Base-by-base conservation (phyloP, 2,888 invertebrate genomes). In the Pterostichus madidus region DNA sequence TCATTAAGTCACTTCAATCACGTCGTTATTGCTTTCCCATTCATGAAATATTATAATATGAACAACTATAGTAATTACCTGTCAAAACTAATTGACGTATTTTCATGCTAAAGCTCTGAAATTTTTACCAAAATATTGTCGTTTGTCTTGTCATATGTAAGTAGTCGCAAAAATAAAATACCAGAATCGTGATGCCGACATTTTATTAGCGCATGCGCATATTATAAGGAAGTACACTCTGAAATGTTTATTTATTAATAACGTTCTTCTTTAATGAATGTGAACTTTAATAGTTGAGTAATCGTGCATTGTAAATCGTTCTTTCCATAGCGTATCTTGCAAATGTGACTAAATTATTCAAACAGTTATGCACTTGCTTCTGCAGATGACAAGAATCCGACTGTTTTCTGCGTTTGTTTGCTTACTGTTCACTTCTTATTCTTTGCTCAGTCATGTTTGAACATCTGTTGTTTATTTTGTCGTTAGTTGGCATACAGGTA, bases 121-220 rank as follows among this genome's bases (percentile, higher is more conserved):
- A 31, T 49, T 11, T 59, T 59, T 24, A 11, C 7, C 31, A 11
- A 59, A 59, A 24, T 15, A 59, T 59, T 59, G 59, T 59, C 59
- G 17, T 73, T 46, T 44, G 46, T 73, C 71, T 13, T 73, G 39
- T 46, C 64, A 13, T 49, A 31, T 31, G 31, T 59, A 71, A 71
- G 24, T 71, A 71, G 71, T 46, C 17, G 13, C 46, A 73, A 73
- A 73, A 73, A 17, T 73, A 73, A 73, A 73, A 73, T 73, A 73
- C 46, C 46, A 49, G 10, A 46, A 6, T 46, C 71, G 71, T 73
- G 71, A 73, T 49, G 71, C 5, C 31, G 35, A 13, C 31, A 68
- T 73, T 73, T 73, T 24, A 73, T 44, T 32, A 31, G 15, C 15
- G 68, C 17, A 73, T 44, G 24, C 49, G 15, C 44, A 73, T 24